Base-by-base conservation (phyloP, 2,113 vertebrate species). In the Leptodactylus fuscus region DNA sequence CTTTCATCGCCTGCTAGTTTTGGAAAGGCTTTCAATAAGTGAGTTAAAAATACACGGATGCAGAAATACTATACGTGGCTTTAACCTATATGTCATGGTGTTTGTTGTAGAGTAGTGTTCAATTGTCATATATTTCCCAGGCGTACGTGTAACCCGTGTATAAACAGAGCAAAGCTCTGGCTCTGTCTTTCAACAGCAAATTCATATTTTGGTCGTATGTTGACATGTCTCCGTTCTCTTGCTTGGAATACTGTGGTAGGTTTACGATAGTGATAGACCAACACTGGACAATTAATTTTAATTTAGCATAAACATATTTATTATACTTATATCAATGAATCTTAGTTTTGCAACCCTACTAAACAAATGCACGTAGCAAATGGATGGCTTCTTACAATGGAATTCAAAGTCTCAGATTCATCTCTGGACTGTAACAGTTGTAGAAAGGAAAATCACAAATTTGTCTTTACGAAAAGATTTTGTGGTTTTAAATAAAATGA, bases 1-100 rank as follows among this genome's bases (percentile, higher is more conserved):
- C 34, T 69, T 69, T 69, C 65, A 69, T 69, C 65, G 27, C 65
- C 65, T 69, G 32, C 65, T 38, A 7, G 34, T 69, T 69, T 69
- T 36, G 20, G 65, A 69, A 38, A 69, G 65, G 22, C 22, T 36
- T 36, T 4, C 32, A 69, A 38, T 38, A 5, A 36, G 32, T 10
- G 8, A 38, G 29, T 18, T 69, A 69, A 69, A 69, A 69, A 69
- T 69, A 69, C 32, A 38, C 18, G 15, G 16, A 5, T 20, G 8
- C 4, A 34, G 65, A 69, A 69, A 69, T 38, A 1, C 34, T 38
- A 69, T 22, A 22, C 22, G 16, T 69, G 32, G 32, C 6, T 9
- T 22, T 69, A 10, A 20, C 7, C 34, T 38, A 20, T 20, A 38
- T 20, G 18, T 36, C 65, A 36, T 38, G 15, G 1, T 34, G 29